Conservation (phyloP, 2,797 vertebrate species). For the Platalea minor region DNA sequence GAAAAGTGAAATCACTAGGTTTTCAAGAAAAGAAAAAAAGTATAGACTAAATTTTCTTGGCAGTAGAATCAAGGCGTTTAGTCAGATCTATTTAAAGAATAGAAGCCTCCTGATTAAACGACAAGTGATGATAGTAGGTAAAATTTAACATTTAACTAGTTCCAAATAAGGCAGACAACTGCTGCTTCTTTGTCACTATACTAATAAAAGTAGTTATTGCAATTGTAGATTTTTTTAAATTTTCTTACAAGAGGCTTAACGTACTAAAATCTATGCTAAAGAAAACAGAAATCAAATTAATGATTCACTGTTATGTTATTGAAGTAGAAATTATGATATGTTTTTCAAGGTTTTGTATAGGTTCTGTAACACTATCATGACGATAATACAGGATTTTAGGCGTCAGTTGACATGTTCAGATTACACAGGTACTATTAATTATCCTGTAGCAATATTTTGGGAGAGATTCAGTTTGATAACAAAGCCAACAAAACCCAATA, state of each 20-base stretch:
- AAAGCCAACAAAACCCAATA: neutral
- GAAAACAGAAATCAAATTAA: neutral
- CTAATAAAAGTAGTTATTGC: neutral
- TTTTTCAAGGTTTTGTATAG: neutral
- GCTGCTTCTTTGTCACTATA: neutral
- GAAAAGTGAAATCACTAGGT: neutral
- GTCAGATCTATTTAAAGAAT: neutral
- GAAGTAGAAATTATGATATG: neutral
- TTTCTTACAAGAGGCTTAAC: neutral
- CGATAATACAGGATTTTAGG: neutral
- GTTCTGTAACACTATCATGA: neutral
- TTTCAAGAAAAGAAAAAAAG: neutral
- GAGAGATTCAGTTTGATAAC: neutral
- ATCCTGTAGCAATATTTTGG: neutral
- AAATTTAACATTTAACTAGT: neutral
- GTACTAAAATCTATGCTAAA: neutral
- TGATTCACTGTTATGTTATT: neutral
- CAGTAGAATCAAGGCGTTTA: neutral
- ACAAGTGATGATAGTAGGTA: neutral
- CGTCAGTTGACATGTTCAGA: neutral
- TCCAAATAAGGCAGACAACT: neutral
- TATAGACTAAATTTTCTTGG: neutral
- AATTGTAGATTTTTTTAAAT: neutral
- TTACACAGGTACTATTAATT: neutral
- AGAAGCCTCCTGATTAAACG: neutral